Base-by-base conservation (phyloP, 1,140 invertebrate species). In the Drosophila kikkawai region DNA sequence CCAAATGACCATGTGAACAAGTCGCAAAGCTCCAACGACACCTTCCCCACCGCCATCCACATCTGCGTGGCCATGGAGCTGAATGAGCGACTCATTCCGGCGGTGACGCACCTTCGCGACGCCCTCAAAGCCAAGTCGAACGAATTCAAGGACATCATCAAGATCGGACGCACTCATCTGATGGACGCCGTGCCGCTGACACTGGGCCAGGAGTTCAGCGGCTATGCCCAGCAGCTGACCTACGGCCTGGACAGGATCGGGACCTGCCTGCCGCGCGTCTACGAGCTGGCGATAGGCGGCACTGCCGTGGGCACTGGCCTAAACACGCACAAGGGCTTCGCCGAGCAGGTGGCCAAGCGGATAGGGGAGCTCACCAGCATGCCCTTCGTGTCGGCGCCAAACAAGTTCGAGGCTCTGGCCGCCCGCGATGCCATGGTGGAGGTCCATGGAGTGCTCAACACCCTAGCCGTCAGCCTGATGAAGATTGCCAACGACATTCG, bases 1-100 rank as follows among this genome's bases (percentile, higher is more conserved):
- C 99, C 99, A 1, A 99, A 99, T 93, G 99, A 99, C 93, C 99
- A 99, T 94, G 99, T 99, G 29, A 99, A 99, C 93, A 99, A 98
- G 94, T 98, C 97, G 32, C 99, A 99, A 94, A 99, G 99, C 93
- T 99, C 98, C 39, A 99, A 99, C 93, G 99, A 99, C 93, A 99
- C 99, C 3, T 99, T 98, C 91, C 99, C 99, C 2, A 99, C 99
- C 7, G 99, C 99, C 1, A 99, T 99, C 97, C 99, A 99, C 92
- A 98, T 99, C 84, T 96, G 98, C 9, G 97, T 99, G 12, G 99
- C 97, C 3, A 94, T 98, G 81, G 98, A 99, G 94, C 95, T 99
- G 11, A 95, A 98, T 57, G 94, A 96, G 67, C 93, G 95, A 11
- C 94, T 99, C 0, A 91, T 99, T 42, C 99, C 99, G 5, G 95